phyloP scores from a whole-genome alignment of 2,888 invertebrate genomes.

The Halictus quadricinctus region DNA sequence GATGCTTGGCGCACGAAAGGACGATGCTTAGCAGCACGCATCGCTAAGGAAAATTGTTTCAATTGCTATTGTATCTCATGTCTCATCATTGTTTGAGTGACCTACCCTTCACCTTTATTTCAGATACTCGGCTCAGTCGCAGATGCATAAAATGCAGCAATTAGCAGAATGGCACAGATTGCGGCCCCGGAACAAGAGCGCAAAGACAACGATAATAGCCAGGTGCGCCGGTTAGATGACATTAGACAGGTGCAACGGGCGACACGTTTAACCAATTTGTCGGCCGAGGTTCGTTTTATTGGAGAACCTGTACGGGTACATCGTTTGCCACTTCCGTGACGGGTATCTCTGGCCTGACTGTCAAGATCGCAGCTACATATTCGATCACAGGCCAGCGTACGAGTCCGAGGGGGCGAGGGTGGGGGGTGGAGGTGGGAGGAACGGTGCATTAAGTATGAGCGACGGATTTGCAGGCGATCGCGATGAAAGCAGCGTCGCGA shows the following conservation, averaged over 20 bases:
- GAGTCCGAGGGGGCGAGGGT: neutral
- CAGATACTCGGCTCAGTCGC: neutral
- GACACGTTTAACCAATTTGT: slow-evolving; percentile 6
- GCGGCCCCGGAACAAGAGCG: neutral
- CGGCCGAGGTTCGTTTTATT: neutral
- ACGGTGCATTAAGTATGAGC: slow-evolving; percentile 28
- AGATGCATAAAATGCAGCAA: neutral
- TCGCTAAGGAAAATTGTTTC: no score
- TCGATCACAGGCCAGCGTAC: slow-evolving; percentile 2
- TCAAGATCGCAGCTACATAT: neutral
- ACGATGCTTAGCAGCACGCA: no score
- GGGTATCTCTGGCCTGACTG: neutral
- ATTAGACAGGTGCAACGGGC: neutral
- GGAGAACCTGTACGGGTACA: neutral
- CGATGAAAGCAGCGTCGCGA: slow-evolving; percentile 25
- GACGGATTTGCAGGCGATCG: slow-evolving; percentile 47
- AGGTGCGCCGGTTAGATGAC: neutral
- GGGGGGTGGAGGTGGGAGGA: neutral
- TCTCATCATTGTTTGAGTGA: no score
- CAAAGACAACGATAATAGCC: neutral
- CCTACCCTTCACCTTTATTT: no score
- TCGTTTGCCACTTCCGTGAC: neutral
- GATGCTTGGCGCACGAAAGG: no score
- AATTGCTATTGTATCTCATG: no score
- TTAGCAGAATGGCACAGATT: neutral